These are phyloP conservation scores for Bradypus variegatus DNA, from an alignment of 2,797 vertebrate species.

Conservation along the genomic window DNA sequence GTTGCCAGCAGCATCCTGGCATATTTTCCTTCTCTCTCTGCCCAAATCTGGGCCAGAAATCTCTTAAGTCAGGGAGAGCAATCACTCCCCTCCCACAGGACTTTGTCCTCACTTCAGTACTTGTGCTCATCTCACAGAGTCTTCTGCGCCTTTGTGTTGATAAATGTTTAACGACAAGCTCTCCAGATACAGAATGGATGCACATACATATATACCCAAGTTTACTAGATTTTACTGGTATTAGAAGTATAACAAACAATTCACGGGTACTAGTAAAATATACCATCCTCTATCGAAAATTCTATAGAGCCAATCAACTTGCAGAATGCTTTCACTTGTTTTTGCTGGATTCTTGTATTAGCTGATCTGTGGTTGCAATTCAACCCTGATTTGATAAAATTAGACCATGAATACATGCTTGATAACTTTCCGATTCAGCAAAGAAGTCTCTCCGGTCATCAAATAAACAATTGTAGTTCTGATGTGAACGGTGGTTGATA, in stretches of 20 bases:
- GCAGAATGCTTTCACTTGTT: background rate
- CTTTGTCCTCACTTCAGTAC: background rate
- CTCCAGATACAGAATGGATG: background rate
- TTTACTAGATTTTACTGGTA: background rate
- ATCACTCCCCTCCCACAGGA: too few relatives aligned
- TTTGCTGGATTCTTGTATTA: background rate
- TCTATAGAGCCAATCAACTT: background rate
- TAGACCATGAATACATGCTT: background rate
- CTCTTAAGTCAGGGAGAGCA: background rate
- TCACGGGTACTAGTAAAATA: background rate
- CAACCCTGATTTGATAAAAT: background rate
- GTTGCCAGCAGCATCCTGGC: background rate
- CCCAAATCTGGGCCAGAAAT: background rate
- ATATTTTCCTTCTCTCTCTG: background rate
- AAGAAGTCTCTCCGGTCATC: background rate
- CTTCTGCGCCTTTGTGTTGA: background rate
- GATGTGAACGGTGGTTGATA: background rate
- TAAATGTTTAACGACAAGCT: background rate
- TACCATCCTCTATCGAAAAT: background rate
- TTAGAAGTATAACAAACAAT: background rate
- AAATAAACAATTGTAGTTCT: background rate
- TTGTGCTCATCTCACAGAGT: background rate
- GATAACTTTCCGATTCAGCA: background rate
- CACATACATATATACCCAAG: background rate
- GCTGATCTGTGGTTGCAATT: background rate